These are phyloP conservation scores for Prionace glauca DNA, from an alignment of 2,797 vertebrate genomes.

Conservation along the genomic window DNA sequence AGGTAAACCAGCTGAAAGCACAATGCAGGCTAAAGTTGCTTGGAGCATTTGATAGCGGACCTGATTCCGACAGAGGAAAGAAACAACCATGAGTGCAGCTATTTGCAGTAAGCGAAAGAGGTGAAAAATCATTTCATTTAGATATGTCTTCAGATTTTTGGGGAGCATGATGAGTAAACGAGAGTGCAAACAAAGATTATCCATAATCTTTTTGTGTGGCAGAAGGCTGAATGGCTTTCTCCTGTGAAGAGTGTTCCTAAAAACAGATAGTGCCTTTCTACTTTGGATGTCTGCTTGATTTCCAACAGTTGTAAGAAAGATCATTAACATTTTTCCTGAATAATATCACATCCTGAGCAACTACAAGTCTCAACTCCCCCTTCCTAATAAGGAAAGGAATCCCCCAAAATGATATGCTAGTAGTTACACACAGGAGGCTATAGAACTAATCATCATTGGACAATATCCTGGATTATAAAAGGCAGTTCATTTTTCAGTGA, in stretches of 20 bases:
- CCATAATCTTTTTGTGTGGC: neutral
- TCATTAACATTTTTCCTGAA: neutral
- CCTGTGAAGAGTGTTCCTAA: neutral
- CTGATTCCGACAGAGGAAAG: neutral
- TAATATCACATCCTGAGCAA: neutral
- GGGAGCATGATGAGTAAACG: neutral
- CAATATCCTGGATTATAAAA: neutral
- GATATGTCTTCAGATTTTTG: neutral
- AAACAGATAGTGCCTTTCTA: neutral
- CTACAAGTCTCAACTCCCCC: neutral
- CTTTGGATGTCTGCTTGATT: neutral
- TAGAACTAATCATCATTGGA: neutral
- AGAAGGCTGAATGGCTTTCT: neutral
- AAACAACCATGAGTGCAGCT: neutral
- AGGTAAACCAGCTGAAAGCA: neutral
- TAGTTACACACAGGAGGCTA: neutral
- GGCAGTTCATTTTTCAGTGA: neutral
- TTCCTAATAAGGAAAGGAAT: neutral
- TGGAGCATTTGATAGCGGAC: neutral
- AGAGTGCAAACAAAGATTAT: neutral
- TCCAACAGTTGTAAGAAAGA: neutral
- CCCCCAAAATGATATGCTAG: neutral
- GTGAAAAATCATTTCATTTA: neutral
- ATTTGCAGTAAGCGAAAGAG: neutral
- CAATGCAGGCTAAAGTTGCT: neutral